phyloP scores from a whole-genome alignment of 37 sponge, comb jelly and placozoan genomes.

The Eunapius fragilis region DNA sequence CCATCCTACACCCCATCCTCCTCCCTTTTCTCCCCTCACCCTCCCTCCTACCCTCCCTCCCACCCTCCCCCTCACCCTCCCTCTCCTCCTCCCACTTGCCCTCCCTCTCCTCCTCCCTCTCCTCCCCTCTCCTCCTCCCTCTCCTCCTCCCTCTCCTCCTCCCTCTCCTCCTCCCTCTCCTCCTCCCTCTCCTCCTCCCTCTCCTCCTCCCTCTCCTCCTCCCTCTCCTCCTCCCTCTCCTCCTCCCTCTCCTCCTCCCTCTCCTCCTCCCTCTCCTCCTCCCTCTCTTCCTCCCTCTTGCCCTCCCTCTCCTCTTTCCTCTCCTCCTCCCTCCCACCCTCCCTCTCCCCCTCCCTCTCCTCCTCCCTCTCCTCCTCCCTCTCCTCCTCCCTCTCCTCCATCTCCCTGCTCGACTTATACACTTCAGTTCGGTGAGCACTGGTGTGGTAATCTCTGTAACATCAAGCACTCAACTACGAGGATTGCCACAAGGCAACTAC shows the following conservation, averaged over 20 bases:
- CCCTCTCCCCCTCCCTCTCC: background rate
- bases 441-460: background rate
- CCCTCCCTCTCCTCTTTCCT: background rate
- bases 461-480: background rate
- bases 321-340: background rate
- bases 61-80: no score
- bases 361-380: background rate
- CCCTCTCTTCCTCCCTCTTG: no score
- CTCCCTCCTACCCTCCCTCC: no score
- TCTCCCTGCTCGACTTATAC: background rate
- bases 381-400: background rate
- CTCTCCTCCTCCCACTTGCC: no score
- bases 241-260: slow-evolving; percentile 17
- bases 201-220: background rate
- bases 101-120: background rate
- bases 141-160: background rate
- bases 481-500: background rate
- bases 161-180: background rate
- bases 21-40: no score
- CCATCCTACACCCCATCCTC: no score
- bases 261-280: no score
- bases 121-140: background rate
- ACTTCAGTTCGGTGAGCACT: background rate
- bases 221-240: background rate
- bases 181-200: background rate